Evolutionary conservation across 2,888 invertebrate species (phyloP).

Genomic region (Pandemis heparana): DNA sequence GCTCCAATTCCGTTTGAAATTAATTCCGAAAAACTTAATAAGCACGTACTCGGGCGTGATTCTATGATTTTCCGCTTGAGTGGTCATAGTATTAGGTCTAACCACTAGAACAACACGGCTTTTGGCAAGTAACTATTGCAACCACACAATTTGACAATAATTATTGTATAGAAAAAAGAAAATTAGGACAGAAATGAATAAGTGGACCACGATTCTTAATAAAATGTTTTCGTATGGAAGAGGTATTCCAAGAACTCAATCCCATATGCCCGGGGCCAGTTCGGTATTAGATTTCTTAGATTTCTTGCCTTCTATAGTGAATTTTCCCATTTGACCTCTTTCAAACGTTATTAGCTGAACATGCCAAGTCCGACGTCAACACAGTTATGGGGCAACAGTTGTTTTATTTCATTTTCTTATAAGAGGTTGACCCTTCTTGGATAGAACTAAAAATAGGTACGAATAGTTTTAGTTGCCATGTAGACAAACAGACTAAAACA

Average conservation of each 20-base stretch:
- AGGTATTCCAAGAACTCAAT: constrained; percentile 19
- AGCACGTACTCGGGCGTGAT: too few species aligned
- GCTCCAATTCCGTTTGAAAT: too few species aligned
- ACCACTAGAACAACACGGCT: too few species aligned
- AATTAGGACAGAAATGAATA: constrained; percentile 1
- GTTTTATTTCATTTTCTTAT: constrained; percentile 57
- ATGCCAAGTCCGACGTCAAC: constrained; percentile 55
- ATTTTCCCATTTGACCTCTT: constrained; percentile 51
- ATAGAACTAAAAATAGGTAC: neutral
- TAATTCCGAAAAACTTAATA: too few species aligned
- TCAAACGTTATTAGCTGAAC: constrained; percentile 60
- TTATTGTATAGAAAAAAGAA: neutral
- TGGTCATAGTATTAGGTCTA: too few species aligned
- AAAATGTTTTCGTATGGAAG: constrained; percentile 11
- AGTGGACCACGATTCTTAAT: neutral
- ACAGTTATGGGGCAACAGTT: constrained; percentile 45
- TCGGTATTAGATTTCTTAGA: constrained; percentile 18
- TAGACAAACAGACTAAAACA: too few species aligned
- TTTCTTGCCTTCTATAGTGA: constrained; percentile 26
- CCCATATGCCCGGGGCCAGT: neutral
- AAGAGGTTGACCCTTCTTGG: constrained; percentile 28
- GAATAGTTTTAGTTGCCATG: neutral
- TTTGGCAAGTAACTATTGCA: neutral
- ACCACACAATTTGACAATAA: neutral
- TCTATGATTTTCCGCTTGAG: too few species aligned